A percentile compares a stretch with the other conserved stretches of the same genome.
phyloP scores from a whole-genome alignment of 2,888 invertebrate species.

The Baronia brevicornis region DNA sequence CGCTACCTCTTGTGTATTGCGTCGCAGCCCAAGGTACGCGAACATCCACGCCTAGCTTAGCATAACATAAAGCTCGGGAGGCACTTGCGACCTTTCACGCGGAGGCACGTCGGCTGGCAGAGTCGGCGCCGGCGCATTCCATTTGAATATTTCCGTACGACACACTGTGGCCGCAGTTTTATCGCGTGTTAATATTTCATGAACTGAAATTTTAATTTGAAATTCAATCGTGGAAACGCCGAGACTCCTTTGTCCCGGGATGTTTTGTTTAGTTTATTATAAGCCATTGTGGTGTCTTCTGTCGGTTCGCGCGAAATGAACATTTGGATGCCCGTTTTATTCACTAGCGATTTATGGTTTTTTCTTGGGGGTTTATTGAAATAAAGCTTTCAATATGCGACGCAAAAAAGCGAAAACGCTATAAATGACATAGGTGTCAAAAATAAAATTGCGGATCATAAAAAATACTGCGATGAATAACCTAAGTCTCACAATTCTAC shows the following conservation, averaged over 20 bases:
- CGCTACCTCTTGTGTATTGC: conserved; percentile 24
- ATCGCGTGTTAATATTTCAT: conserved; percentile 60
- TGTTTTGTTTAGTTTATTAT: conserved; percentile 18
- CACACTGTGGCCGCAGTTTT: conserved; percentile 37
- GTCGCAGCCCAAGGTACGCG: conserved; percentile 27
- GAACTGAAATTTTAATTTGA: conserved; percentile 52
- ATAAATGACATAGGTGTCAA: no score
- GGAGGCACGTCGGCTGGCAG: conserved; percentile 26
- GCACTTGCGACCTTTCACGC: conserved; percentile 46
- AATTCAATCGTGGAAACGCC: conserved; percentile 36
- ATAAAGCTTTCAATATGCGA: no score
- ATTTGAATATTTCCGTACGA: conserved; percentile 44
- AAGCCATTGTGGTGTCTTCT: neutral
- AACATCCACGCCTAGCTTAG: conserved; percentile 39
- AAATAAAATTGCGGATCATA: no score
- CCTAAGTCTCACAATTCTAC: no score
- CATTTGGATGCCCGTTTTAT: conserved; percentile 1
- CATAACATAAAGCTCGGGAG: conserved; percentile 43
- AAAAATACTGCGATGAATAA: no score
- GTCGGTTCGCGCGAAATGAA: conserved; percentile 4
- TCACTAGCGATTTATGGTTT: neutral
- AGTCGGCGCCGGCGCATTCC: conserved; percentile 46
- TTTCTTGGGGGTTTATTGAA: no score
- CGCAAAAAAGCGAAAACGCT: no score
- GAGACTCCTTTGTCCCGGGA: conserved; percentile 18